These are phyloP conservation scores for Paracyprichromis sp. DNA, from an alignment of 2,113 vertebrate genomes.

Conservation along the genomic window DNA sequence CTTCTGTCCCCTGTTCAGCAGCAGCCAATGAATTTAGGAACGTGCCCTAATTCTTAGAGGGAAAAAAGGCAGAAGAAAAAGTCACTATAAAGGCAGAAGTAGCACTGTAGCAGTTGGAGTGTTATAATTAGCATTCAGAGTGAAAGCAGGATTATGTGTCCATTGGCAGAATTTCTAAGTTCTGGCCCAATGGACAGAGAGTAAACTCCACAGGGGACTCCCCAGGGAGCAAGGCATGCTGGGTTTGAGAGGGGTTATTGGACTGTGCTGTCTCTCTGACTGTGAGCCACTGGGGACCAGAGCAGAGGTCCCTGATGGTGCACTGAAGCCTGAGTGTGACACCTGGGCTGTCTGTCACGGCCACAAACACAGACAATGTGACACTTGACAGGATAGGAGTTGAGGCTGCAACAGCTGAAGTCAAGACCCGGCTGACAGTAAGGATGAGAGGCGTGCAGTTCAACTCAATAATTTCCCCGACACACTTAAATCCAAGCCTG, in stretches of 20 bases:
- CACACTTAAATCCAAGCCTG: conserved; percentile 36
- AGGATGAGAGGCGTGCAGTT: conserved; percentile 57
- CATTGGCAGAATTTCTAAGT: conserved; percentile 51
- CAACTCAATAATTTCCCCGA: conserved; percentile 56
- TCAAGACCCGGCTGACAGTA: conserved; percentile 60
- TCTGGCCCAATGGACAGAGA: conserved; percentile 61
- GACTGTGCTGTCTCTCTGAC: conserved; percentile 60
- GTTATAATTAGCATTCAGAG: conserved; percentile 51
- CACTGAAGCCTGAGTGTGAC: conserved; percentile 71
- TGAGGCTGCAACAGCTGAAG: conserved; percentile 58
- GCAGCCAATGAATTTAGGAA: neutral
- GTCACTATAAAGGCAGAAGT: neutral
- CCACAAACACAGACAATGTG: conserved; percentile 65
- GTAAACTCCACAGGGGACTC: conserved; percentile 52
- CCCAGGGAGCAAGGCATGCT: conserved; percentile 47
- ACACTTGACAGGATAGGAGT: conserved; percentile 67
- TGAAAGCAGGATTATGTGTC: conserved; percentile 45
- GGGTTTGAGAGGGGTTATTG: conserved; percentile 55
- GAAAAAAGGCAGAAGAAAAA: neutral
- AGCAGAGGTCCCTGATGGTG: conserved; percentile 58
- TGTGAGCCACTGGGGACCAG: conserved; percentile 57
- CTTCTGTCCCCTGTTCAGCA: neutral
- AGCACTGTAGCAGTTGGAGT: conserved; percentile 10
- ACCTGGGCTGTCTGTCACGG: conserved; percentile 71
- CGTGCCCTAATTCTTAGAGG: neutral